Conservation (phyloP, 2,113 vertebrate species). For the Chionomys nivalis region DNA sequence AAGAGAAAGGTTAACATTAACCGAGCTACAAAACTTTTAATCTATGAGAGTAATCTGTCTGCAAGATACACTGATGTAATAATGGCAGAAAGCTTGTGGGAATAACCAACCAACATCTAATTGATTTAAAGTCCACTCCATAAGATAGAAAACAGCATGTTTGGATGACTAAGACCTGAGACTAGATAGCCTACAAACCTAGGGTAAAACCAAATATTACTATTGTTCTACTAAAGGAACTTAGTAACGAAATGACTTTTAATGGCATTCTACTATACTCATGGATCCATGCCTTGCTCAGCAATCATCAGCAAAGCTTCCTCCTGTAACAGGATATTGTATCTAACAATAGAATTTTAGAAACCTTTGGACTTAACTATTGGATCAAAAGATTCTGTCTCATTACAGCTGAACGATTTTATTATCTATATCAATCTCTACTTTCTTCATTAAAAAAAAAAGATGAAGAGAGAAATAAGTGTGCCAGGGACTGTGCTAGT, state of each 20-base stretch:
- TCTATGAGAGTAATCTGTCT: neutral
- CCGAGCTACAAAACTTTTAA: neutral
- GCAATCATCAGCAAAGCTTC: neutral
- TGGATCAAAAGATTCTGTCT: neutral
- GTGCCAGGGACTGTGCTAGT: neutral
- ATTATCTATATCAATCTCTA: neutral
- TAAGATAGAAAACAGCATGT: neutral
- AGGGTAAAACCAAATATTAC: neutral
- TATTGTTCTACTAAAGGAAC: neutral
- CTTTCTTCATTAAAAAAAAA: neutral
- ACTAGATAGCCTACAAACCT: neutral
- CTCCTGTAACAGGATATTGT: neutral
- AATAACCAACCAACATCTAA: neutral
- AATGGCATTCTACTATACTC: neutral
- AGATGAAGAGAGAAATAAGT: neutral
- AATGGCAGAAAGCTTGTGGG: neutral
- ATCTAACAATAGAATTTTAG: neutral
- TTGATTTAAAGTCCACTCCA: neutral
- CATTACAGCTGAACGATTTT: neutral
- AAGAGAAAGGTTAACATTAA: neutral
- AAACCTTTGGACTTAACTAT: neutral
- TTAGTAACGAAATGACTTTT: neutral
- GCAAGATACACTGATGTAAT: neutral
- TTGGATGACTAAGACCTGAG: neutral
- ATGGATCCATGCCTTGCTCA: neutral